Conservation (phyloP, 2,797 vertebrate genomes). For the Danio jaintianensis region DNA sequence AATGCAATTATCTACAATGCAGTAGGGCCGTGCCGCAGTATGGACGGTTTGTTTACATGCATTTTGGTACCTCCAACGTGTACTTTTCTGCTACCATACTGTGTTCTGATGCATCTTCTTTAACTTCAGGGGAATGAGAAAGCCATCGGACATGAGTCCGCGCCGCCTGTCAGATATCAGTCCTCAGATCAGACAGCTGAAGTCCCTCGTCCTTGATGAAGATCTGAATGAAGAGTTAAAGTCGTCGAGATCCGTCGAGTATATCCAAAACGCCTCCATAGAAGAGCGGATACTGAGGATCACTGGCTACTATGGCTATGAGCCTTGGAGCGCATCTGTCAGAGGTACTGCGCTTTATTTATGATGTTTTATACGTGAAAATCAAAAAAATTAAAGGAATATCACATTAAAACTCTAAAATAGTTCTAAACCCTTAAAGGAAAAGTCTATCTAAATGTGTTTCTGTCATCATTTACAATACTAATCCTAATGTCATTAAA, state of each 20-base stretch:
- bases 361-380: conserved; percentile 10
- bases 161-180: conserved; percentile 97
- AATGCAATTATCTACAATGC: neutral
- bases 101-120: conserved; percentile 27
- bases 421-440: neutral
- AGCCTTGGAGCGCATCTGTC: conserved; percentile 90
- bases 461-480: no score
- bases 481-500: no score
- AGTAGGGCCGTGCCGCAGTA: neutral
- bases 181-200: conserved; percentile 95
- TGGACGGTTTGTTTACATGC: conserved; percentile 3
- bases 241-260: conserved; percentile 92
- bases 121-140: conserved; percentile 87
- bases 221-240: conserved; percentile 94
- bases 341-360: conserved; percentile 74
- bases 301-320: conserved; percentile 95
- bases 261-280: conserved; percentile 91
- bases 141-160: conserved; percentile 92
- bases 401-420: no score
- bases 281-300: conserved; percentile 94
- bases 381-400: neutral
- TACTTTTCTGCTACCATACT: neutral
- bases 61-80: neutral
- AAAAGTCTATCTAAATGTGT: neutral
- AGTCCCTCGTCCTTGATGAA: conserved; percentile 93